Conservation (phyloP, 2,113 vertebrate genomes). For the Megaptera novaeangliae region DNA sequence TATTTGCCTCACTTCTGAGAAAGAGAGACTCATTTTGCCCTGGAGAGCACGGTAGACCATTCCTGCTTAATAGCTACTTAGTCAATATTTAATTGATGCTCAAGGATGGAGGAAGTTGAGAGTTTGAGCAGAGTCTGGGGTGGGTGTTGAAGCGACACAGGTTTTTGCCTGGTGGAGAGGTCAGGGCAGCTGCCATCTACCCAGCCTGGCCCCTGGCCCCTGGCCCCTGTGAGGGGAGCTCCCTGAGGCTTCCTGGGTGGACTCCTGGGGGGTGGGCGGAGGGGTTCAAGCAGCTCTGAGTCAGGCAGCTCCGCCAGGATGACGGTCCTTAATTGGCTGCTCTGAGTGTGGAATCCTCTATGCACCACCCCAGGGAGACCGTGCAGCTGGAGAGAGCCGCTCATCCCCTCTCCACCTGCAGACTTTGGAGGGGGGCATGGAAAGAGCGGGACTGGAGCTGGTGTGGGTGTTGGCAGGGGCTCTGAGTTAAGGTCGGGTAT, state of each 20-base stretch:
- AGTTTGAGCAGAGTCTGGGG: neutral
- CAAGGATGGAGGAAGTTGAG: neutral
- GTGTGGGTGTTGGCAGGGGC: too few species aligned
- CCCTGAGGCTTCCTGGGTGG: neutral
- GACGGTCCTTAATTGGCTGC: conserved; percentile 62
- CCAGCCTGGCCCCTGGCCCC: neutral
- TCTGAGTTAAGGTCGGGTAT: neutral
- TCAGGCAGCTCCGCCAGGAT: neutral
- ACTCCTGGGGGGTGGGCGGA: neutral
- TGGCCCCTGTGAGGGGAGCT: neutral
- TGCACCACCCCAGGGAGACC: neutral
- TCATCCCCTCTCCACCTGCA: neutral
- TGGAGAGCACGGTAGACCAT: neutral
- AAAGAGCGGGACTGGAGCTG: neutral
- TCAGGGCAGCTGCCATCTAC: neutral
- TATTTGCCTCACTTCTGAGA: neutral
- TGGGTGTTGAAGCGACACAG: neutral
- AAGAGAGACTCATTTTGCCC: neutral
- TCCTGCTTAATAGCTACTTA: neutral
- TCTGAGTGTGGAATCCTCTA: conserved; percentile 53
- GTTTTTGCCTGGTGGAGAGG: neutral
- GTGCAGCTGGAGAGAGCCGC: neutral
- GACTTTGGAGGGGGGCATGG: neutral
- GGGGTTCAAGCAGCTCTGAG: neutral
- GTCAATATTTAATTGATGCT: neutral